phyloP scores from a whole-genome alignment of 1,140 invertebrate genomes.

The Babylonia areolata region DNA sequence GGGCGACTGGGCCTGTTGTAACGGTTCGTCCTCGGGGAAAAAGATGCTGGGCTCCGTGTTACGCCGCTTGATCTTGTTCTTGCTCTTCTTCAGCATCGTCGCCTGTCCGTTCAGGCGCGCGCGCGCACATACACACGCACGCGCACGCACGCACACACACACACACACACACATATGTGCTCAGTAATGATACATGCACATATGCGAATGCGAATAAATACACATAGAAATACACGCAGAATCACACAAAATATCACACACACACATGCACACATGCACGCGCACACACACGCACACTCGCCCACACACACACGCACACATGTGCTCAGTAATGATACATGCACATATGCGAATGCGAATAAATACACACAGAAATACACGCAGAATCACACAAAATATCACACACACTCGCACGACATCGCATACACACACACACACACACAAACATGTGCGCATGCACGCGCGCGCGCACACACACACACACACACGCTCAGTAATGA shows the following conservation, averaged over 20 bases:
- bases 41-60: constrained; percentile 82
- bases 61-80: constrained; percentile 91
- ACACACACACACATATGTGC: neutral
- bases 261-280: neutral
- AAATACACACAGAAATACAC: no score
- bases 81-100: constrained; percentile 89
- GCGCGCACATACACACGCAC: constrained; percentile 15
- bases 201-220: neutral
- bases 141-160: neutral
- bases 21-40: constrained; percentile 72
- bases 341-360: neutral
- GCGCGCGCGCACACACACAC: no score
- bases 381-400: no score
- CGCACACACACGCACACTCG: neutral
- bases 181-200: neutral
- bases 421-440: no score
- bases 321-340: neutral
- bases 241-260: neutral
- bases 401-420: no score
- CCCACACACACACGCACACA: neutral
- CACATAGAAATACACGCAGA: neutral
- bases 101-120: no score
- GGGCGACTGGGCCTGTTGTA: constrained; percentile 69
- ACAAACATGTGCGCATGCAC: no score
- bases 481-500: no score